phyloP scores from a whole-genome alignment of 1,140 invertebrate genomes.

The Neuroterus valhalla region DNA sequence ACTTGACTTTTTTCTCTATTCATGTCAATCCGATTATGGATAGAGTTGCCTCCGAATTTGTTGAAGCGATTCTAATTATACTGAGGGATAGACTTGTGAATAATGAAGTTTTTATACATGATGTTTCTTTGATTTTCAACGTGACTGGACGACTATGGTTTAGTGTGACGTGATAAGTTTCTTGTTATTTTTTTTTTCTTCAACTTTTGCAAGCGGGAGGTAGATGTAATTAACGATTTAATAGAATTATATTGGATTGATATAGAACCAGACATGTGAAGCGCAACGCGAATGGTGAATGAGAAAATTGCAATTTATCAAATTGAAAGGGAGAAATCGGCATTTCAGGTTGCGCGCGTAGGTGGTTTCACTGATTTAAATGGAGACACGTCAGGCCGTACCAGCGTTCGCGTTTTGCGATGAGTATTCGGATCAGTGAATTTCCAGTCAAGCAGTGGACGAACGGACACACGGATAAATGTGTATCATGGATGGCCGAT shows the following conservation, averaged over 20 bases:
- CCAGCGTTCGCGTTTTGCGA: slow-evolving; percentile 18
- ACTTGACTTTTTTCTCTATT: not conserved
- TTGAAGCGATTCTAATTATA: not conserved
- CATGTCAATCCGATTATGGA: not conserved
- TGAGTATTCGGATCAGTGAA: slow-evolving; percentile 30
- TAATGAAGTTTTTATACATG: too few species aligned
- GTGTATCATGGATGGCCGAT: slow-evolving; percentile 23
- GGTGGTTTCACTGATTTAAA: slow-evolving; percentile 30
- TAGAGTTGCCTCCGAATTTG: not conserved
- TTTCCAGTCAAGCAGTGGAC: slow-evolving; percentile 27
- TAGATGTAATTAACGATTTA: not conserved
- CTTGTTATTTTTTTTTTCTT: too few species aligned
- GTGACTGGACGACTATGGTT: too few species aligned
- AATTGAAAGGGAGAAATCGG: slow-evolving; percentile 25
- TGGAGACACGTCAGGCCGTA: slow-evolving; percentile 24
- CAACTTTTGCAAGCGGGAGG: too few species aligned
- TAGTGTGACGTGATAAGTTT: too few species aligned
- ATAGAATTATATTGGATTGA: slow-evolving; percentile 24
- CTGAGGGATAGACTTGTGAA: not conserved
- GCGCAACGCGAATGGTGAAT: slow-evolving; percentile 19
- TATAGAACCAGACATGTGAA: slow-evolving; percentile 16
- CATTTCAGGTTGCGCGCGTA: slow-evolving; percentile 27
- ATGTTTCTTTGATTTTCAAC: too few species aligned
- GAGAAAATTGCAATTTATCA: slow-evolving; percentile 23
- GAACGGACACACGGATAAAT: slow-evolving; percentile 25